Percentiles rank a stretch among this genome's conserved stretches.
These are phyloP conservation scores for Halictus ligatus DNA, from an alignment of 2,888 invertebrate species.

Conservation along the genomic window DNA sequence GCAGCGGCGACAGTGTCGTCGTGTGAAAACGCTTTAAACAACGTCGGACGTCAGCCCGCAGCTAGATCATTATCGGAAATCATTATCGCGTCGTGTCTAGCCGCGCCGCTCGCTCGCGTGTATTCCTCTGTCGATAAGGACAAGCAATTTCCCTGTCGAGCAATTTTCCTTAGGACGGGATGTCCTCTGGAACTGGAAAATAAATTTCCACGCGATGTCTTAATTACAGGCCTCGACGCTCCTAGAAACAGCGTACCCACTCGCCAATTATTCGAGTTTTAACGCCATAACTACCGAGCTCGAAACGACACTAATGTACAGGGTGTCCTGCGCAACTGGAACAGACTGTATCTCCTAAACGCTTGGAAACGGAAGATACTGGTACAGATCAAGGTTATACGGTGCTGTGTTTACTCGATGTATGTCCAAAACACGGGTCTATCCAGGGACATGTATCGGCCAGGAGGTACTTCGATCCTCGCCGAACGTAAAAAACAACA, in stretches of 20 bases:
- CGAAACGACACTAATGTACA: not conserved
- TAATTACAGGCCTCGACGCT: slow-evolving; percentile 2
- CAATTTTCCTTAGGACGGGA: not conserved
- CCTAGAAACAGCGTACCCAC: no score
- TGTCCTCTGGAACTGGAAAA: not conserved
- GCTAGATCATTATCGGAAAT: slow-evolving; percentile 61
- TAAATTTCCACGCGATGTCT: not conserved
- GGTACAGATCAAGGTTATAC: no score
- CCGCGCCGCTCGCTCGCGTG: not conserved
- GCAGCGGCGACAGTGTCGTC: slow-evolving; percentile 37
- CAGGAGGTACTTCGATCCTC: no score
- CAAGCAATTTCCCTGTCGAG: slow-evolving; percentile 1
- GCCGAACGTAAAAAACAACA: no score
- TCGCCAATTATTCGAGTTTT: slow-evolving; percentile 25
- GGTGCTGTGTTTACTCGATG: no score
- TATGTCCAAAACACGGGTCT: no score
- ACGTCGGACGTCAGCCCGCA: slow-evolving; percentile 34
- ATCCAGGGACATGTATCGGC: no score
- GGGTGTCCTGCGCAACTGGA: no score
- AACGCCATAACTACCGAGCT: not conserved
- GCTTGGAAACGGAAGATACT: no score
- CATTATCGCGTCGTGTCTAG: slow-evolving; percentile 55
- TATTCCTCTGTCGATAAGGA: not conserved
- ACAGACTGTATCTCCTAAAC: no score
- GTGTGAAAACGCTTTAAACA: slow-evolving; percentile 75